These are phyloP conservation scores for Tyrannus savana DNA, from an alignment of 2,113 vertebrate species.

Conservation along the genomic window DNA sequence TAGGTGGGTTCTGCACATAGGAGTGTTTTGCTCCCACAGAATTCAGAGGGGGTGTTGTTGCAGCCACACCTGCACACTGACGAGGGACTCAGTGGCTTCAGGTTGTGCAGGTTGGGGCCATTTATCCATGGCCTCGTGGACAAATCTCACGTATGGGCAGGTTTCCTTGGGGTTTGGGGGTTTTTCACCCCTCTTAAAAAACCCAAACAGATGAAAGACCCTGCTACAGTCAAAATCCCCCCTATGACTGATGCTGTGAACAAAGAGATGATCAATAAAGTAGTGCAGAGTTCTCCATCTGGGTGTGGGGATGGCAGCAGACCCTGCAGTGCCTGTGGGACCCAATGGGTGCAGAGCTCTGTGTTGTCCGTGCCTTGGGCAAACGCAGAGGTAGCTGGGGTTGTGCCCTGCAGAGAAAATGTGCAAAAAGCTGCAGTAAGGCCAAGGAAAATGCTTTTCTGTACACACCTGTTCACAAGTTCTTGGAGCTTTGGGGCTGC, in stretches of 20 bases:
- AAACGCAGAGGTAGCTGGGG: neutral
- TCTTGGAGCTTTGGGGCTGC: neutral
- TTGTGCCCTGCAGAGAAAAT: neutral
- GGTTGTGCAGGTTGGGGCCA: neutral
- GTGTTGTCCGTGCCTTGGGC: neutral
- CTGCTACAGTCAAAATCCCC: neutral
- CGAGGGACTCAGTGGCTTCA: neutral
- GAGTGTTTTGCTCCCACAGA: neutral
- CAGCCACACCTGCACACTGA: neutral
- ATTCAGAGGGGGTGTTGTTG: neutral
- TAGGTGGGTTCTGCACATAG: neutral
- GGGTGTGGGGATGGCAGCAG: neutral
- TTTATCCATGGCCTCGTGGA: neutral
- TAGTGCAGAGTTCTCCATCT: fast-evolving
- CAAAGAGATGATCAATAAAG: neutral
- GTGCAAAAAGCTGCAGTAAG: neutral
- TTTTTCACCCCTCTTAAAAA: neutral
- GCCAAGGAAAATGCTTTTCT: neutral
- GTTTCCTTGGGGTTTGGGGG: neutral
- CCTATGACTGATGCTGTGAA: neutral
- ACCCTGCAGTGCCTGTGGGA: neutral
- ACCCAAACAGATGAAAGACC: fast-evolving
- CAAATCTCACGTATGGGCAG: neutral
- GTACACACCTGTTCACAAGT: neutral
- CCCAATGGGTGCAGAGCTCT: neutral